Percentiles rank a stretch among this genome's conserved stretches.
phyloP scores from a whole-genome alignment of 2,888 invertebrate species.

The Itoplectis maculator region DNA sequence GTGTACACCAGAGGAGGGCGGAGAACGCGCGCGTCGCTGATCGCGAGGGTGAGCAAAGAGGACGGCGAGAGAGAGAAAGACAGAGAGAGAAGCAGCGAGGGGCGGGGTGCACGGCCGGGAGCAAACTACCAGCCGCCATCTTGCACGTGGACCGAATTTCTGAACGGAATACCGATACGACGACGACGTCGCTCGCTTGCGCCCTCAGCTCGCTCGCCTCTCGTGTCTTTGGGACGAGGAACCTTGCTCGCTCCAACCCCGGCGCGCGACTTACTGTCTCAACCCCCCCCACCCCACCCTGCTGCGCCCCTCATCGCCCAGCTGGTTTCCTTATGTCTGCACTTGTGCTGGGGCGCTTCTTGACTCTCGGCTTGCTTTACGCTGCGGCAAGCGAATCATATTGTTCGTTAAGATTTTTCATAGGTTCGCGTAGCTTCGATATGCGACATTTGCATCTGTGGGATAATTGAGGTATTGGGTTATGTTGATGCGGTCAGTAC shows the following conservation, averaged over 20 bases:
- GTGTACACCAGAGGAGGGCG: slow-evolving; percentile 43
- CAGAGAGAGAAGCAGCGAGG: slow-evolving; percentile 69
- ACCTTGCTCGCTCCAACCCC: slow-evolving; percentile 16
- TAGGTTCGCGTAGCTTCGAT: neutral
- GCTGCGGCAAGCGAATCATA: slow-evolving; percentile 12
- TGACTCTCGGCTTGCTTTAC: slow-evolving; percentile 29
- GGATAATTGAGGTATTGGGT: neutral
- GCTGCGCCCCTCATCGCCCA: neutral
- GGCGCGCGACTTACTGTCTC: neutral
- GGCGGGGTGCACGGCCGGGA: slow-evolving; percentile 79
- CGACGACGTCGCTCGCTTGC: slow-evolving; percentile 28
- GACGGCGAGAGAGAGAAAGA: slow-evolving; percentile 58
- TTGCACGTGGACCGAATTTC: slow-evolving; percentile 83
- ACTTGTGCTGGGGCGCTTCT: neutral
- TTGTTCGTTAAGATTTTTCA: slow-evolving; percentile 22
- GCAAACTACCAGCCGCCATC: slow-evolving; percentile 83
- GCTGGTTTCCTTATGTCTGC: neutral
- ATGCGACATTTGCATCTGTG: neutral
- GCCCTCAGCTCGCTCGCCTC: too few relatives aligned
- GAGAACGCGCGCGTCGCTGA: slow-evolving; percentile 43
- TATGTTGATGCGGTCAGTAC: neutral
- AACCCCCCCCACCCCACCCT: neutral
- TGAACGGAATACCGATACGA: slow-evolving; percentile 74
- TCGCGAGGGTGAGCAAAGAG: slow-evolving; percentile 60
- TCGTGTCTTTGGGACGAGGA: neutral